These are phyloP conservation scores for Probaryconus sp. DNA, from an alignment of 1,140 invertebrate genomes.

Conservation along the genomic window DNA sequence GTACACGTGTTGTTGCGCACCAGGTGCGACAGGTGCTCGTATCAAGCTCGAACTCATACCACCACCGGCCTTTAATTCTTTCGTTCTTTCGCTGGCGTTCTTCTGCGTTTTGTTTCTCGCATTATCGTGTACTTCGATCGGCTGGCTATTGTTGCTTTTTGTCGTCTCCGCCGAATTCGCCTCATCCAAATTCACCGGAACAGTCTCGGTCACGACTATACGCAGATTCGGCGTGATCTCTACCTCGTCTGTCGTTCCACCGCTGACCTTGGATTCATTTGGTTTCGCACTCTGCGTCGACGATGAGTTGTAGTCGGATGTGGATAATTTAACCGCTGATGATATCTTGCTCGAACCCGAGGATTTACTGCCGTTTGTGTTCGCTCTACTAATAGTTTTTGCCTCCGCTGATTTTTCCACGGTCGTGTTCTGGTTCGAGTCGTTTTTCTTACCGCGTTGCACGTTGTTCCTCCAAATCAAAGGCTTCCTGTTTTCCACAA, in stretches of 20 bases:
- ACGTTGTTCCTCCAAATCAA: constrained; percentile 56
- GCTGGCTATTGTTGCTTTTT: constrained; percentile 25
- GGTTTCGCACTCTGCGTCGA: constrained; percentile 29
- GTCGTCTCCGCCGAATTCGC: constrained; percentile 1
- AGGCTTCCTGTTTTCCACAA: constrained; percentile 44
- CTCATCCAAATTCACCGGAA: not conserved
- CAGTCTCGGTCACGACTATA: not conserved
- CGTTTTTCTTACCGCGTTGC: constrained; percentile 35
- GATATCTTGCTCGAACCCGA: constrained; percentile 26
- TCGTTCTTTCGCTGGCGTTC: no score
- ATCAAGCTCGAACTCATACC: constrained; percentile 14
- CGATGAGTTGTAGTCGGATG: constrained; percentile 35
- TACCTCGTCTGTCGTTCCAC: not conserved
- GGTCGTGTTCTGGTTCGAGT: constrained; percentile 5
- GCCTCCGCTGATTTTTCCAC: constrained; percentile 25
- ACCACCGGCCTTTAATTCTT: constrained; percentile 7
- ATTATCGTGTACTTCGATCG: constrained; percentile 7
- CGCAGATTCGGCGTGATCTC: not conserved
- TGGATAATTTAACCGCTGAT: constrained; percentile 42
- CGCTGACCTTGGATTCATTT: constrained; percentile 24
- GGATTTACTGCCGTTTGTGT: constrained; percentile 42
- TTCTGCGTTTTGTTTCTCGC: constrained; percentile 8
- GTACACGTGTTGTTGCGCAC: constrained; percentile 73
- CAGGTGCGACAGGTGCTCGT: constrained; percentile 62
- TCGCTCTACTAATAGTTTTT: constrained; percentile 43